Percentiles rank a stretch among this genome's conserved stretches.
These are phyloP conservation scores for Melanogrammus aeglefinus DNA, from an alignment of 2,797 vertebrate genomes.

Conservation along the genomic window DNA sequence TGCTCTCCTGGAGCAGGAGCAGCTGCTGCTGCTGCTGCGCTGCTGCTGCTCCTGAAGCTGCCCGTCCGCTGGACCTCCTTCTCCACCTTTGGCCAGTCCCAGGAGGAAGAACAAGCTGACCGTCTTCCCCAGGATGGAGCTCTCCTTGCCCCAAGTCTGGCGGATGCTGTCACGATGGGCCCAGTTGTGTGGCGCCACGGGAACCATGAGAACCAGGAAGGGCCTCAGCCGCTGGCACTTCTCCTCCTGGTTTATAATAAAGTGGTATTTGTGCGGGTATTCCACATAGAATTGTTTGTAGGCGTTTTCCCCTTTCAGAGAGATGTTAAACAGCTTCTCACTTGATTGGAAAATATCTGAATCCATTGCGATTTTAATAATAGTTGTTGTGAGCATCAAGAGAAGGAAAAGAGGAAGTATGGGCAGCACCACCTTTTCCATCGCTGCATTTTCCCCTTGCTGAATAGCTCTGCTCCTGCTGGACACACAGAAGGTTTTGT, in stretches of 20 bases:
- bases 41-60: slow-evolving; percentile 28
- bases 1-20: slow-evolving; percentile 54
- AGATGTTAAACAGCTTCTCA: neutral
- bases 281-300: slow-evolving; percentile 44
- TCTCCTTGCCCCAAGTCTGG: slow-evolving; percentile 72
- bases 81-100: slow-evolving; percentile 33
- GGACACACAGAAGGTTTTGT: neutral
- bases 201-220: slow-evolving; percentile 70
- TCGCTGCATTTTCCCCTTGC: neutral
- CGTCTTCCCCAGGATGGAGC: slow-evolving; percentile 24
- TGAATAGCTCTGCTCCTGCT: slow-evolving; percentile 7
- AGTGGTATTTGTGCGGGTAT: slow-evolving; percentile 63
- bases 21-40: slow-evolving; percentile 15
- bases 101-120: slow-evolving; percentile 69
- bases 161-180: slow-evolving; percentile 42
- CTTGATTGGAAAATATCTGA: neutral
- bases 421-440: slow-evolving; percentile 1
- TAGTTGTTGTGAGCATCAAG: neutral
- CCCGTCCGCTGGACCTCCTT: neutral
- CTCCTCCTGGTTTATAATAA: slow-evolving; percentile 58
- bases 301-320: too few relatives aligned
- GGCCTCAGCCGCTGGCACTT: slow-evolving; percentile 50
- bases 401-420: neutral
- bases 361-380: neutral
- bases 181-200: slow-evolving; percentile 30